These are phyloP conservation scores for Drosophila rellima DNA, from an alignment of 2,888 invertebrate genomes.

Conservation along the genomic window DNA sequence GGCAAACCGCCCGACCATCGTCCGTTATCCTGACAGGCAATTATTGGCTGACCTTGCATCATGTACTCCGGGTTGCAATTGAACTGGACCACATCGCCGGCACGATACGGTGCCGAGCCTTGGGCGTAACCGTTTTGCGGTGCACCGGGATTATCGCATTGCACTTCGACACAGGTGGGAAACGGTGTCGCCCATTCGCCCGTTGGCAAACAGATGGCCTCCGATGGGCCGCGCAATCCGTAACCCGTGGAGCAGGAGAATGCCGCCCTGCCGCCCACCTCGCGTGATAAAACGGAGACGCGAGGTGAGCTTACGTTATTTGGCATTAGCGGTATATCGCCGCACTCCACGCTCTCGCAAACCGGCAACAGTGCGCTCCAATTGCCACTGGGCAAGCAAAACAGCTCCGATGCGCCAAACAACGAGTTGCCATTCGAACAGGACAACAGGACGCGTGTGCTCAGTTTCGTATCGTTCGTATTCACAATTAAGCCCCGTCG, in stretches of 20 bases:
- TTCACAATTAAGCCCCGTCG: constrained; percentile 91
- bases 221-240: constrained; percentile 90
- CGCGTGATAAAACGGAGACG: constrained; percentile 91
- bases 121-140: constrained; percentile 93
- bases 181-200: constrained; percentile 92
- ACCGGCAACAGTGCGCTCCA: constrained; percentile 94
- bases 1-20: constrained; percentile 94
- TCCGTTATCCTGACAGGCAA: constrained; percentile 95
- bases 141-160: constrained; percentile 91
- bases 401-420: constrained; percentile 90
- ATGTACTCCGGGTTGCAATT: constrained; percentile 95
- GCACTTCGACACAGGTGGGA: constrained; percentile 93
- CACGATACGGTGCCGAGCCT: constrained; percentile 91
- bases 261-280: constrained; percentile 92
- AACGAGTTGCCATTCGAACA: constrained; percentile 93
- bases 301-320: constrained; percentile 89
- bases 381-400: constrained; percentile 93
- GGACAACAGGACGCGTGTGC: constrained; percentile 90
- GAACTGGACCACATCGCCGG: constrained; percentile 94
- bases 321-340: constrained; percentile 88
- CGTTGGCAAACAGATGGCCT: constrained; percentile 91
- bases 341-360: constrained; percentile 95
- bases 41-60: constrained; percentile 95
- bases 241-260: constrained; percentile 93
- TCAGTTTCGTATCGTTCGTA: constrained; percentile 90